These are phyloP conservation scores for Hirtodrosophila confusa DNA, from an alignment of 2,888 invertebrate genomes.

Conservation along the genomic window DNA sequence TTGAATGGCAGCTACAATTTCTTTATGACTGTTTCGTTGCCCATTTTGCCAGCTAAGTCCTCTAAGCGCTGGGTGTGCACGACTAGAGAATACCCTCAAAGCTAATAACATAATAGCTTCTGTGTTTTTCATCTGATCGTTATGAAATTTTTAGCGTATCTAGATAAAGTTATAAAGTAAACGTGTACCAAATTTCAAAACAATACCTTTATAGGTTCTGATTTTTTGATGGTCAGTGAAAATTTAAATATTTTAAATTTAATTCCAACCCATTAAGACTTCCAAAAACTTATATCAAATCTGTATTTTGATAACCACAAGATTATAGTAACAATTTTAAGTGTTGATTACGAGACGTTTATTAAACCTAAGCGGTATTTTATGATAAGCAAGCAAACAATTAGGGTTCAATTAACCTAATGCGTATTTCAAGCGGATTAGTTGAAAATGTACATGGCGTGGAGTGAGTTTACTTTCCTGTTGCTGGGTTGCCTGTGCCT, in stretches of 20 bases:
- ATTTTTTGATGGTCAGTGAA: too few species aligned
- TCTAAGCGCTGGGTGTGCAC: background rate
- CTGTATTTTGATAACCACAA: background rate
- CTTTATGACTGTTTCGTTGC: conserved; percentile 15
- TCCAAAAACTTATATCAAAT: too few species aligned
- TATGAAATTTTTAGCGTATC: too few species aligned
- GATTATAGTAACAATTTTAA: background rate
- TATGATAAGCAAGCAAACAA: conserved; percentile 15
- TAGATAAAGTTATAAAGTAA: too few species aligned
- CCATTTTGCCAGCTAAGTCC: too few species aligned
- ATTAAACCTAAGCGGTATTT: too few species aligned
- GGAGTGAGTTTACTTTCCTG: conserved; percentile 26
- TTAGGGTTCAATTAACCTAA: conserved; percentile 9
- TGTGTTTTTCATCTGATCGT: too few species aligned
- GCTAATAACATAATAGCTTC: too few species aligned
- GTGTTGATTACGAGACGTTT: background rate
- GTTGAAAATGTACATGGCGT: conserved; percentile 42
- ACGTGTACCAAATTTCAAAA: too few species aligned
- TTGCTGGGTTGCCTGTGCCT: conserved; percentile 8
- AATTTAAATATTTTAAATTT: too few species aligned
- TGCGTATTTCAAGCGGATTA: conserved; percentile 14
- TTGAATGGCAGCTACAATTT: conserved; percentile 8
- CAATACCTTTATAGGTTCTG: too few species aligned
- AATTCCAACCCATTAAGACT: too few species aligned
- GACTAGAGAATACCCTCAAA: background rate